Evolutionary conservation across 2,888 invertebrate species (phyloP), one percentile per base, ranked within the genome.

Genomic region (Eristalis tenax): DNA sequence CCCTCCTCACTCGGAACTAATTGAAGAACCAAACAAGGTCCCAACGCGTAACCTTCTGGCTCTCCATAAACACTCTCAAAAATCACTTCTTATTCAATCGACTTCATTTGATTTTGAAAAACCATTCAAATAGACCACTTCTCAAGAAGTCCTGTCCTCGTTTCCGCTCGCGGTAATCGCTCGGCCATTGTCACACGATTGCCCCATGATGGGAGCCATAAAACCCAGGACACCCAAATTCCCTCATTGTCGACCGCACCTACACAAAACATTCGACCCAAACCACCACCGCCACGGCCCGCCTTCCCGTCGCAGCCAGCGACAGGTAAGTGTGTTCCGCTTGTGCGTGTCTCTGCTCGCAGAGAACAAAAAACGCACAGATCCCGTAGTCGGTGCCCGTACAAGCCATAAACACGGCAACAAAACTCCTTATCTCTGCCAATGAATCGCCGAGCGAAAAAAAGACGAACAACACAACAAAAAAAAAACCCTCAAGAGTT

Each of bases 341-440:
- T 50, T 50, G 50, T 50, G 50, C 50, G 50, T 59, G 26, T 59
- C 59, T 59, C 59, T 26, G 6, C 59, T 11, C 59, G 22, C 23
- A 10, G 2, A 26, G 23, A 26, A 22, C 10, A 59, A 59, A 28
- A 59, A 28, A 10, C 26, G 26, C 43, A 50, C 18, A 18, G 15
- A 76, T 57, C 73, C 71, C 57, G 40, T 26, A 75, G 65, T 78
- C 74, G 74, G 66, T 71, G 35, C 50, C 56, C 13, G 28, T 86
- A 61, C 64, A 23, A 83, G 79, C 71, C 83, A 83, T 87, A 87
- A 87, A 87, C 75, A 83, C 75, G 87, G 73, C 79, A 87, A 50
- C 50, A 50, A 50, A 50, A 79, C 57, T 68, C 64, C 83, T 87
- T 87, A 87, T 87, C 87, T 83, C 63, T 74, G 70, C 74, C 74